These are phyloP conservation scores for Lepidostoma basale DNA, from an alignment of 1,140 invertebrate genomes.

Conservation along the genomic window DNA sequence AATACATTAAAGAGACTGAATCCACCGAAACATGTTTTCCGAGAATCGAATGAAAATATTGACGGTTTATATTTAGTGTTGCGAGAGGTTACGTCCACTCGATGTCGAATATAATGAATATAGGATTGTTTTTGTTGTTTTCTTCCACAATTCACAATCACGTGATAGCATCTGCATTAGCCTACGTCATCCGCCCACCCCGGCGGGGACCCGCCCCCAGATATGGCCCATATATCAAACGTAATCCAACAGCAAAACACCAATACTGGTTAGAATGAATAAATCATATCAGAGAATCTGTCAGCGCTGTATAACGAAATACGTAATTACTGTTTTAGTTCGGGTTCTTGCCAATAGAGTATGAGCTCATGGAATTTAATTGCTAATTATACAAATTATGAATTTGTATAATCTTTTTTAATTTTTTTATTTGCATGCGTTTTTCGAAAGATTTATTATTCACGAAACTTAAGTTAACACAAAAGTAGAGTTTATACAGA, in stretches of 20 bases:
- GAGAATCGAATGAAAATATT: too few relatives aligned
- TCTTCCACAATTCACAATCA: not conserved
- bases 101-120: not conserved
- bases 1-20: too few relatives aligned
- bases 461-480: too few relatives aligned
- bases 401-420: not conserved
- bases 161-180: not conserved
- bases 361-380: not conserved
- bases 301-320: not conserved
- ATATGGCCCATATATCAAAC: conserved; percentile 15
- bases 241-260: not conserved
- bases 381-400: not conserved
- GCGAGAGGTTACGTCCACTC: too few relatives aligned
- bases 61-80: too few relatives aligned
- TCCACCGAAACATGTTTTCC: too few relatives aligned
- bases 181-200: not conserved
- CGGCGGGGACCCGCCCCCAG: not conserved
- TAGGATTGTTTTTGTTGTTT: not conserved
- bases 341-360: too few relatives aligned
- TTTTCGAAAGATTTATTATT: too few relatives aligned
- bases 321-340: too few relatives aligned
- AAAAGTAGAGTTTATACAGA: too few relatives aligned
- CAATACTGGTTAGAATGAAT: not conserved
- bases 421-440: not conserved
- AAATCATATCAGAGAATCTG: not conserved